A percentile compares a stretch with the other conserved stretches of the same genome.
phyloP scores from a whole-genome alignment of 1,140 invertebrate genomes.

The Globodera rostochiensis region DNA sequence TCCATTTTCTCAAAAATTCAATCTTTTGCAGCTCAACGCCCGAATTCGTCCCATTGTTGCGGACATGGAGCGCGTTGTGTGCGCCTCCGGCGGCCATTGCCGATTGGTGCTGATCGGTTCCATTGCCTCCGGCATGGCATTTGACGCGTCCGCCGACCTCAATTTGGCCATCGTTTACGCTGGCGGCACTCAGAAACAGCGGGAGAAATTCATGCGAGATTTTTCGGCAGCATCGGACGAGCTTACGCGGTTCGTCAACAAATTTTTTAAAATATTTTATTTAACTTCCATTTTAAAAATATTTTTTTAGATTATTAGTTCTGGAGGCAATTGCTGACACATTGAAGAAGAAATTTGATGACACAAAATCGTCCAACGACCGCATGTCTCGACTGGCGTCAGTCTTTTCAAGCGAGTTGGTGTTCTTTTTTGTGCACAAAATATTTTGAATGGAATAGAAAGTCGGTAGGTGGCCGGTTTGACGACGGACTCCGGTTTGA shows the following conservation, averaged over 20 bases:
- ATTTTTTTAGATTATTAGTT: constrained; percentile 6
- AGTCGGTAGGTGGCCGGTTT: constrained; percentile 19
- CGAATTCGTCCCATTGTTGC: not conserved
- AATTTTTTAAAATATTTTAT: not conserved
- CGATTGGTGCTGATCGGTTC: constrained; percentile 41
- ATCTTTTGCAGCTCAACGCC: not conserved
- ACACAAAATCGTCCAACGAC: not conserved
- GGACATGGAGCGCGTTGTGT: not conserved
- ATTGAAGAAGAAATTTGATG: not conserved
- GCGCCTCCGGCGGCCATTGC: not conserved
- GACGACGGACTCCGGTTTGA: constrained; percentile 37
- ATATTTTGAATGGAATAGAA: too few relatives aligned
- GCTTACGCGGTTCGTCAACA: constrained; percentile 27
- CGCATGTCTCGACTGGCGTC: not conserved
- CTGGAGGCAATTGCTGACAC: constrained; percentile 36
- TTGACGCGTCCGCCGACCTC: constrained; percentile 32
- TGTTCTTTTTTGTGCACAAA: too few relatives aligned
- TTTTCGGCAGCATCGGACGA: not conserved
- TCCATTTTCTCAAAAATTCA: too few relatives aligned
- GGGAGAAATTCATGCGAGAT: constrained; percentile 32
- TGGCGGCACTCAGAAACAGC: constrained; percentile 1
- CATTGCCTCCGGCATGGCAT: constrained; percentile 31
- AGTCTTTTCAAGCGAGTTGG: not conserved
- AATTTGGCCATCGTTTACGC: constrained; percentile 29
- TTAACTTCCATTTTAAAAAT: not conserved